Evolutionary conservation across 2,113 vertebrate genomes (phyloP).

Genomic region (Paedocypris sp.): DNA sequence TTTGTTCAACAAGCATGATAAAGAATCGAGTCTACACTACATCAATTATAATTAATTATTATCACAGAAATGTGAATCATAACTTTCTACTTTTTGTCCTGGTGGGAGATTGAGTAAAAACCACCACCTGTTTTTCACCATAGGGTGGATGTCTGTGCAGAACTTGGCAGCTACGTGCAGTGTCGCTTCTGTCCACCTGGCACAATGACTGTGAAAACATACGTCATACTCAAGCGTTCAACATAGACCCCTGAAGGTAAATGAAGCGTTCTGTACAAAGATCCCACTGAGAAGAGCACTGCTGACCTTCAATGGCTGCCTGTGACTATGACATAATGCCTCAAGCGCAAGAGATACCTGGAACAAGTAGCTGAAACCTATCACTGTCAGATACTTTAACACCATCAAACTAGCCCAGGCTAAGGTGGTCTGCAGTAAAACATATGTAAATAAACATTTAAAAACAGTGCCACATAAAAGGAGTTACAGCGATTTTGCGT

Average conservation of each 20-base stretch:
- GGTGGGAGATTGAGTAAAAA: conserved; percentile 6
- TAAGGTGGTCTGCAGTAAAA: no score
- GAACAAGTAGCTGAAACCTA: neutral
- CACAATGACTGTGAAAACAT: conserved; percentile 8
- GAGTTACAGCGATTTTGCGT: no score
- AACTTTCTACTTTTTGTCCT: no score
- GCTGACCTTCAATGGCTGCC: conserved; percentile 4
- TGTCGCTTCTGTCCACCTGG: conserved; percentile 16
- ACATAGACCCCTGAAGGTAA: neutral
- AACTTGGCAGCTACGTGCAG: neutral
- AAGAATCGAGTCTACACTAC: no score
- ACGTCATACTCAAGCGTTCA: neutral
- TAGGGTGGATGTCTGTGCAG: conserved; percentile 6
- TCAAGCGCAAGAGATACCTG: neutral
- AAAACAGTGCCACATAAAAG: no score
- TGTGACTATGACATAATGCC: neutral
- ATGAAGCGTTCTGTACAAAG: neutral
- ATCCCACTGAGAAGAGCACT: neutral
- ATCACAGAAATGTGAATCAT: no score
- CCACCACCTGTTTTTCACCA: conserved; percentile 15
- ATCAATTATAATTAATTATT: no score
- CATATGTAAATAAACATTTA: no score
- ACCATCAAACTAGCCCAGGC: no score
- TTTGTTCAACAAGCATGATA: no score
- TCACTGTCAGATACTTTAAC: neutral